Evolutionary conservation across 2,888 invertebrate species (phyloP).

Genomic region (Drymonia ruficornis): DNA sequence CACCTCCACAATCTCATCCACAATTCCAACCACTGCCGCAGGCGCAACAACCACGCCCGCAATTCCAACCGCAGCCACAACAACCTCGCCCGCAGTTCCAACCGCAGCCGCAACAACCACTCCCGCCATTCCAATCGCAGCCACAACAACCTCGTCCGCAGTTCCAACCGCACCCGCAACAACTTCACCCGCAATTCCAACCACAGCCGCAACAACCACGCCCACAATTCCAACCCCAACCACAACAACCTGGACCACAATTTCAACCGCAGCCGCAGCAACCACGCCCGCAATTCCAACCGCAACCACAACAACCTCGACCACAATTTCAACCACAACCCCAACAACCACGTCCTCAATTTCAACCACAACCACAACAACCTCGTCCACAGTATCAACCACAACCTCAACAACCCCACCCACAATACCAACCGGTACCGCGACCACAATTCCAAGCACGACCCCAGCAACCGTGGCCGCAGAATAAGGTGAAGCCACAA

Average conservation of each 20-base stretch:
- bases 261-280: constrained; percentile 22
- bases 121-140: constrained; percentile 14
- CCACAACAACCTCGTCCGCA: constrained; percentile 14
- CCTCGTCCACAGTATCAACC: constrained; percentile 21
- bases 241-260: constrained; percentile 24
- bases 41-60: constrained; percentile 27
- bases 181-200: constrained; percentile 17
- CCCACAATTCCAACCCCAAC: constrained; percentile 21
- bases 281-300: constrained; percentile 12
- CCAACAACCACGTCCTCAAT: constrained; percentile 33
- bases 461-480: constrained; percentile 17
- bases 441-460: constrained; percentile 35
- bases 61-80: constrained; percentile 17
- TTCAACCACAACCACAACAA: constrained; percentile 16
- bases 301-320: constrained; percentile 15
- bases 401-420: constrained; percentile 21
- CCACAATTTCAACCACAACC: constrained; percentile 27
- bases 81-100: constrained; percentile 25
- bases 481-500: constrained; percentile 46
- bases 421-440: constrained; percentile 19
- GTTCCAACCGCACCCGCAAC: constrained; percentile 14
- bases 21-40: constrained; percentile 14
- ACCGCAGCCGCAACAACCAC: constrained; percentile 15
- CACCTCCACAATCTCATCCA: constrained; percentile 28
- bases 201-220: constrained; percentile 14